Percentiles rank a stretch among this genome's conserved stretches.
Conservation (phyloP, 2,888 invertebrate genomes). For the Ethmia dodecea region DNA sequence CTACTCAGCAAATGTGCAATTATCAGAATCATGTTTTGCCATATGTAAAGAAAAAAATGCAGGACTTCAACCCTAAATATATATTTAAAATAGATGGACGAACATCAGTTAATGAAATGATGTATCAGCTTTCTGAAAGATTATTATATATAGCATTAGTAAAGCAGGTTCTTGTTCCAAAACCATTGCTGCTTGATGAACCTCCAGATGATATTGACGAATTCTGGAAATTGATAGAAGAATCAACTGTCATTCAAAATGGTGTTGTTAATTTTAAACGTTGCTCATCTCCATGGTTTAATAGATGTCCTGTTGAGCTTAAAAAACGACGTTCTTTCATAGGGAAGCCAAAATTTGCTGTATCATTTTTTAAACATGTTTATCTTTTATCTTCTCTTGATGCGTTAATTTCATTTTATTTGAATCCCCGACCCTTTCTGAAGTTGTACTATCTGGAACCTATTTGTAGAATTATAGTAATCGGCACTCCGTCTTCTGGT, state of each 20-base stretch:
- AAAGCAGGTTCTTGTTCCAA: constrained; percentile 51
- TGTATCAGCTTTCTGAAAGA: constrained; percentile 62
- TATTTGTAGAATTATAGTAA: constrained; percentile 76
- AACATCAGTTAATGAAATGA: constrained; percentile 57
- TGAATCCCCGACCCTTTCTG: constrained; percentile 80
- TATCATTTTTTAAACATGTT: constrained; percentile 79
- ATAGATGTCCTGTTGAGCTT: constrained; percentile 81
- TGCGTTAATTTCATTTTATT: constrained; percentile 70
- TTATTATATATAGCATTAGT: constrained; percentile 39
- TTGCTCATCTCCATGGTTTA: constrained; percentile 75
- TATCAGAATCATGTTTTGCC: constrained; percentile 61
- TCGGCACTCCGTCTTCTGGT: constrained; percentile 79
- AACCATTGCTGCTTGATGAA: constrained; percentile 55
- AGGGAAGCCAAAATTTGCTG: constrained; percentile 75
- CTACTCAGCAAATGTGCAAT: constrained; percentile 65
- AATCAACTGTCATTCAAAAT: constrained; percentile 38
- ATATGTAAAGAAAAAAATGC: constrained; percentile 67
- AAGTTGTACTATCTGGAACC: constrained; percentile 76
- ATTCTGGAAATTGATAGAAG: constrained; percentile 54
- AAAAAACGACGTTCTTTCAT: constrained; percentile 64
- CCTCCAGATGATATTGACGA: constrained; percentile 53
- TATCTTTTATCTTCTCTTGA: constrained; percentile 76
- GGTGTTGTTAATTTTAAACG: constrained; percentile 43
- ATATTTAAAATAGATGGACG: constrained; percentile 79
- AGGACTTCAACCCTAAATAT: constrained; percentile 71